phyloP scores from a whole-genome alignment of 1,140 invertebrate genomes.

The Meteorus sp. region DNA sequence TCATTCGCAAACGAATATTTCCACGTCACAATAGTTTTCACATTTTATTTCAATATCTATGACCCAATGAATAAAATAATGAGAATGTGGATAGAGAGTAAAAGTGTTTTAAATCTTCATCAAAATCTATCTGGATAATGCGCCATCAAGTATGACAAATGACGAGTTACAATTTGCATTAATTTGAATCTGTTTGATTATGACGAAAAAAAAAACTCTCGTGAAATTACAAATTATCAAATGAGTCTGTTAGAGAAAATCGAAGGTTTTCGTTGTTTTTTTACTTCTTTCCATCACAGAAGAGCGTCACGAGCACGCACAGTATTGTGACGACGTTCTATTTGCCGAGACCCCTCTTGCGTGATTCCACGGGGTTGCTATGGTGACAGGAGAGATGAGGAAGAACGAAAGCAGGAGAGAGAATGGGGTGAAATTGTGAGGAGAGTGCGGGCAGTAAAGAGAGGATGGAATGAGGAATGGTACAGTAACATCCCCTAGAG shows the following conservation, averaged over 20 bases:
- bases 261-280: slow-evolving; percentile 13
- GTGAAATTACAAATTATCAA: no score
- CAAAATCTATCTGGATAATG: no score
- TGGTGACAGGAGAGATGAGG: slow-evolving; percentile 30
- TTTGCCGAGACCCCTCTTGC: slow-evolving; percentile 34
- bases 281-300: slow-evolving; percentile 2
- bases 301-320: slow-evolving; percentile 17
- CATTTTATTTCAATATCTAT: no score
- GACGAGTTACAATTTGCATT: no score
- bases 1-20: no score
- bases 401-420: not conserved
- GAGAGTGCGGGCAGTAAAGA: slow-evolving; percentile 11
- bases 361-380: slow-evolving; percentile 36
- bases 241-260: not conserved
- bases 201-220: not conserved
- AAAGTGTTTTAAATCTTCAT: no score
- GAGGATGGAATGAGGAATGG: slow-evolving; percentile 1
- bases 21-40: no score
- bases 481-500: slow-evolving; percentile 22
- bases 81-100: no score
- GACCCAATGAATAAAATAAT: no score
- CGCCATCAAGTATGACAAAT: no score
- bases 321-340: slow-evolving; percentile 34
- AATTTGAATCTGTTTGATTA: no score
- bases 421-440: slow-evolving; percentile 11